Evolutionary conservation across 2,797 vertebrate genomes (phyloP).

Genomic region (Myotis vivesi): DNA sequence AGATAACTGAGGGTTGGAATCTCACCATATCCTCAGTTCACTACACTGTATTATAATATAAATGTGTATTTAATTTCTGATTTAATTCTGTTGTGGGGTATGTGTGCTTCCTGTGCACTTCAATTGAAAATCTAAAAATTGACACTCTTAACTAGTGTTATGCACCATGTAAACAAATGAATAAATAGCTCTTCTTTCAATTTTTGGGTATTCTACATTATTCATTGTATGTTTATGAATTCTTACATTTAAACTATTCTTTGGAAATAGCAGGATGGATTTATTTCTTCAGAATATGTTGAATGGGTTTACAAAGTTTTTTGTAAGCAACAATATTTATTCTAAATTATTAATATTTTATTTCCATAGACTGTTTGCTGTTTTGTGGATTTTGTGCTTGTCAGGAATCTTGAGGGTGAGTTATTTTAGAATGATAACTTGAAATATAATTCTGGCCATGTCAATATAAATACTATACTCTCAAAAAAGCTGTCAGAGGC

Average conservation of each 20-base stretch:
- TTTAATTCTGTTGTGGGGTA: not conserved
- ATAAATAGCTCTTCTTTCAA: not conserved
- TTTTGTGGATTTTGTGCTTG: slow-evolving; percentile 93
- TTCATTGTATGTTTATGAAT: slow-evolving; percentile 32
- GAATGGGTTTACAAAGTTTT: slow-evolving; percentile 3
- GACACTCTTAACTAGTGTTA: not conserved
- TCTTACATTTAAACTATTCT: slow-evolving; percentile 48
- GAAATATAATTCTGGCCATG: slow-evolving; percentile 29
- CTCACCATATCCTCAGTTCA: not conserved
- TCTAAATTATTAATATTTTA: slow-evolving; percentile 66
- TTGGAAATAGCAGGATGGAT: slow-evolving; percentile 23
- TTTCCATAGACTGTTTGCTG: slow-evolving; percentile 91
- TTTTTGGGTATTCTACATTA: not conserved
- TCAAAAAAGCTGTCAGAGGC: not conserved
- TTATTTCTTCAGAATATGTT: slow-evolving; percentile 42
- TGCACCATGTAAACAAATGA: slow-evolving; percentile 11
- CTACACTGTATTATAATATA: not conserved
- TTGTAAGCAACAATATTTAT: slow-evolving; percentile 13
- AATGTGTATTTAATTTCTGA: not conserved
- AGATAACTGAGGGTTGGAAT: not conserved
- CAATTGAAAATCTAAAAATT: slow-evolving; percentile 30
- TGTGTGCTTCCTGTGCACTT: not conserved
- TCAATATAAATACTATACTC: not conserved
- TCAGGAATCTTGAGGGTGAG: slow-evolving; percentile 92
- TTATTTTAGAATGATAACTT: slow-evolving; percentile 59